phyloP scores from a whole-genome alignment of 1,140 invertebrate species.

The Ooceraea biroi region DNA sequence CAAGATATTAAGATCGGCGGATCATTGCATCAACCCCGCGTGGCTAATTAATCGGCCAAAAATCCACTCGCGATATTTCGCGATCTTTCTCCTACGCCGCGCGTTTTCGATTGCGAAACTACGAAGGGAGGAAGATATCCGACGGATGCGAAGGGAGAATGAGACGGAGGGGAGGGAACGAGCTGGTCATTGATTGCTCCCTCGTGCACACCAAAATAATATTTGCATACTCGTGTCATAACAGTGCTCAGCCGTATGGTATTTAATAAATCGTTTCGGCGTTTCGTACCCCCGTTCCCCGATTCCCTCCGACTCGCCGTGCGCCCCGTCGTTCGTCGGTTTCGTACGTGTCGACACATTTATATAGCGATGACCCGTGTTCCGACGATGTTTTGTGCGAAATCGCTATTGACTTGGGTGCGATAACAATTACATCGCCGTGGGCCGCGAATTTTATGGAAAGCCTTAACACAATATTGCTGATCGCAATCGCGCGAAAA shows the following conservation, averaged over 20 bases:
- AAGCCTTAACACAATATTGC: conserved; percentile 57
- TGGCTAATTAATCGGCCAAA: conserved; percentile 41
- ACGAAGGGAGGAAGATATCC: conserved; percentile 49
- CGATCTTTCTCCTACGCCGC: conserved; percentile 8
- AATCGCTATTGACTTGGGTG: conserved; percentile 69
- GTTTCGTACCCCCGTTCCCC: conserved; percentile 19
- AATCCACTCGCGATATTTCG: conserved; percentile 37
- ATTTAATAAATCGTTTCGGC: conserved; percentile 71
- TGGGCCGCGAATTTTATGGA: conserved; percentile 55
- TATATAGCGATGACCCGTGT: conserved; percentile 50
- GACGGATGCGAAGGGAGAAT: neutral
- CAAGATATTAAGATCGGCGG: conserved; percentile 7
- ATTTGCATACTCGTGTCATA: conserved; percentile 68
- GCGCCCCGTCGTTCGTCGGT: conserved; percentile 11
- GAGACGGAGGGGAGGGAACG: neutral
- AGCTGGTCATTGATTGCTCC: conserved; percentile 58
- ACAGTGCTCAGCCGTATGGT: conserved; percentile 64
- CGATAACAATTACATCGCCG: conserved; percentile 65
- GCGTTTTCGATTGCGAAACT: conserved; percentile 29
- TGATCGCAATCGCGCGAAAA: conserved; percentile 53
- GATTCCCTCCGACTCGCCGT: neutral
- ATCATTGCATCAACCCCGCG: conserved; percentile 30
- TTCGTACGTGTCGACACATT: conserved; percentile 69
- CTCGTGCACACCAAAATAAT: conserved; percentile 69
- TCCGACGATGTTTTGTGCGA: conserved; percentile 63